Conservation (phyloP, 1,140 invertebrate species). For the Tigriopus japonicus region DNA sequence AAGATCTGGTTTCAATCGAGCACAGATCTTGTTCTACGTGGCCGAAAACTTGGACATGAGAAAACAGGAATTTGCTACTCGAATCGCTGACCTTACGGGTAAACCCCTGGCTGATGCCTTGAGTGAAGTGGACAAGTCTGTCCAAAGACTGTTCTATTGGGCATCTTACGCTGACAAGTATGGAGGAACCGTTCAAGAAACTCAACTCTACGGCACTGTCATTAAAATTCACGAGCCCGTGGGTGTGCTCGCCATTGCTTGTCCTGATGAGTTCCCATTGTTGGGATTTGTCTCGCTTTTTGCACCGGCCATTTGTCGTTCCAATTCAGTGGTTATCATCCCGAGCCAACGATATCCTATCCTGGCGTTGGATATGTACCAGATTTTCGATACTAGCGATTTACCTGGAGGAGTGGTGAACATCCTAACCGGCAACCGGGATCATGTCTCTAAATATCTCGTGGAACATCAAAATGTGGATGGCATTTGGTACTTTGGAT, state of each 20-base stretch:
- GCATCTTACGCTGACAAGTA: conserved; percentile 31
- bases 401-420: conserved; percentile 32
- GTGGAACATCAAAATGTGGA: conserved; percentile 30
- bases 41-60: conserved; percentile 27
- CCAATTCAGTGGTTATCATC: conserved; percentile 30
- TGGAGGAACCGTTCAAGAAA: conserved; percentile 29
- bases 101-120: conserved; percentile 19
- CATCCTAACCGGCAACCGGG: conserved; percentile 29
- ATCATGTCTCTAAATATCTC: conserved; percentile 27
- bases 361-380: conserved; percentile 28
- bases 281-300: conserved; percentile 30
- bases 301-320: conserved; percentile 27
- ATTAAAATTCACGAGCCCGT: conserved; percentile 28
- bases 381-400: conserved; percentile 33
- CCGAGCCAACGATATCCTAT: conserved; percentile 28
- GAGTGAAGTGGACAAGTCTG: conserved; percentile 26
- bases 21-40: conserved; percentile 32
- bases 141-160: conserved; percentile 30
- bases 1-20: conserved; percentile 28
- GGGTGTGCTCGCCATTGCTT: conserved; percentile 32
- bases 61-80: background rate
- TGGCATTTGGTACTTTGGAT: conserved; percentile 25
- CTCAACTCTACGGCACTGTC: conserved; percentile 28
- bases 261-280: conserved; percentile 28
- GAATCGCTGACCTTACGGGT: conserved; percentile 21